Conservation (phyloP, 2,797 vertebrate species). For the Phoebastria nigripes region DNA sequence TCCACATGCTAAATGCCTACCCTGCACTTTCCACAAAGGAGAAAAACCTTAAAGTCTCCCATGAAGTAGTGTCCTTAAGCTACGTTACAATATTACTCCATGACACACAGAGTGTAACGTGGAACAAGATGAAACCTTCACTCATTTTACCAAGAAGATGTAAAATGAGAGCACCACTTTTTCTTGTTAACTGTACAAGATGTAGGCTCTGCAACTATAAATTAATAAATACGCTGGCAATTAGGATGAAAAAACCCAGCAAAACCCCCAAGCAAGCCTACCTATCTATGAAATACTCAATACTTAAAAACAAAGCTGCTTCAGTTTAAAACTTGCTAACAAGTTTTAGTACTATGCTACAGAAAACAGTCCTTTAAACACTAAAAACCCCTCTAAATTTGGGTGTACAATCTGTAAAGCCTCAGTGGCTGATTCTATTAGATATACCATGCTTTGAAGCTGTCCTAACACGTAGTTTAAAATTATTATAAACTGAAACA, state of each 20-base stretch:
- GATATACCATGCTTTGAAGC: background rate
- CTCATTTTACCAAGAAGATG: background rate
- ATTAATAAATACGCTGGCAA: background rate
- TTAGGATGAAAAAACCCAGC: background rate
- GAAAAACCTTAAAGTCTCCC: background rate
- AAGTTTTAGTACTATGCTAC: background rate
- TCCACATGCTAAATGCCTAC: background rate
- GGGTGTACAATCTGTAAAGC: background rate
- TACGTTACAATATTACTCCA: conserved; percentile 7
- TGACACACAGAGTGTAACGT: background rate
- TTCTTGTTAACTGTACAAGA: background rate
- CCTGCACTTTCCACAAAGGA: background rate
- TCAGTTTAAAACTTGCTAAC: background rate
- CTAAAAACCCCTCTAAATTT: background rate
- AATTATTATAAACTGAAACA: background rate
- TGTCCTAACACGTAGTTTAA: background rate
- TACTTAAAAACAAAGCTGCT: background rate
- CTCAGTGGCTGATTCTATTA: background rate
- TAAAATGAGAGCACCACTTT: background rate
- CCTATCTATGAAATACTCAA: background rate
- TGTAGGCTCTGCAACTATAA: background rate
- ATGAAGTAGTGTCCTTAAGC: background rate
- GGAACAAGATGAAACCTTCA: conserved; percentile 44
- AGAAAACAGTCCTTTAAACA: background rate
- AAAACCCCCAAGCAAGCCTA: background rate